Base-by-base conservation (phyloP, 2,888 invertebrate species). In the Melinaea marsaeus region DNA sequence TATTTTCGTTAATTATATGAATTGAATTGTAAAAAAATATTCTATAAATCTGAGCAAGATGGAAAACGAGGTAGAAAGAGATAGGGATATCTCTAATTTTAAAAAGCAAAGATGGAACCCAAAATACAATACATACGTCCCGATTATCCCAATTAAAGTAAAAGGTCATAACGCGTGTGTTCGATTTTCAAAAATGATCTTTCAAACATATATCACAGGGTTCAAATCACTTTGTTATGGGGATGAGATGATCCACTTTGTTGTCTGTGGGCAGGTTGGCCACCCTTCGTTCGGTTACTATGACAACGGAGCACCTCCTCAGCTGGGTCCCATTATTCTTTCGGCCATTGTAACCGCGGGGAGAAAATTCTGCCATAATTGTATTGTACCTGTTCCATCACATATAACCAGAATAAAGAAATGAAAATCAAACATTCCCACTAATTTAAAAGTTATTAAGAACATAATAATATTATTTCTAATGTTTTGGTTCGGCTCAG, bases 81-180 rank as follows among this genome's bases (percentile, higher is more conserved):
- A 89, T 68, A 76, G 78, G 73, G 67, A 79, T 74, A 81, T 70
- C 77, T 88, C 88, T 88, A 88, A 88, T 85, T 89, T 88, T 86
- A 90, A 90, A 90, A 90, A 89, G 87, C 84, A 90, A 90, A 90
- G 90, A 90, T 90, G 90, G 90, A 88, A 85, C 87, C 90, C 87
- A 80, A 90, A 89, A 86, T 82, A 88, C 86, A 85, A 86, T 88
- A 83, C 85, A 85, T 79, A 80, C 80, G 80, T 86, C 86, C 81
- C 85, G 80, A 87, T 86, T 84, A 81, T 80, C 61, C 64, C 62
- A 62, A 68, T 71, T 61, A 68, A 67, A 64, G 68, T 65, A 68
- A 74, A 74, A 83, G 77, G 80, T 81, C 79, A 77, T 84, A 87
- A 86, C 59, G 48, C 55, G 58, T 60, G 48, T 55, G 57, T 75